Evolutionary conservation across 2,888 invertebrate species (phyloP), one percentile per base, ranked within the genome.

Genomic region (Lasius fuliginosus): DNA sequence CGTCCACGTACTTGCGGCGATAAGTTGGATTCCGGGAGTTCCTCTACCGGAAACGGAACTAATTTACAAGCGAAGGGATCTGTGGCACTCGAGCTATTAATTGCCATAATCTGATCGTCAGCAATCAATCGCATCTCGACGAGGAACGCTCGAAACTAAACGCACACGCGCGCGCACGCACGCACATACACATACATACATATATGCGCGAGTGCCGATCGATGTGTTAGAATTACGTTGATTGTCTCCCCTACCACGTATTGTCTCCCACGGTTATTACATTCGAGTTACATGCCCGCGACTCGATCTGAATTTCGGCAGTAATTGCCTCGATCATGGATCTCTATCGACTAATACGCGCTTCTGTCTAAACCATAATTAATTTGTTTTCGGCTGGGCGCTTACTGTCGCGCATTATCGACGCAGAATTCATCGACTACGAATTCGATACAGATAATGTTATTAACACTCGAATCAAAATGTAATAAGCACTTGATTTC

Each of bases 51-150:
- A 90, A 90, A 84, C 88, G 90, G 89, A 90, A 89, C 90, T 90
- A 90, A 90, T 90, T 90, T 90, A 90, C 90, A 89, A 86, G 89
- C 90, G 75, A 76, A 71, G 73, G 76, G 90, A 90, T 90, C 86
- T 84, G 76, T 89, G 86, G 84, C 90, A 83, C 84, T 90, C 77
- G 86, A 83, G 85, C 90, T 89, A 90, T 90, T 90, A 90, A 90
- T 90, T 90, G 90, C 84, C 87, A 90, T 90, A 90, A 90, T 90
- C 90, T 90, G 90, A 90, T 90, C 87, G 86, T 83, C 87, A 87
- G 89, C 86, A 83, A 90, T 90, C 90, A 90, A 90, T 90, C 90
- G 90, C 79, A 81, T 82, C 88, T 87, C 88, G 82, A 76, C 68
- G 81, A 84, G 87, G 82, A 84, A 83, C 69, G 71, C 69, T 73